These are phyloP conservation scores for Megastigmus dorsalis DNA, from an alignment of 2,888 invertebrate species.

Conservation along the genomic window DNA sequence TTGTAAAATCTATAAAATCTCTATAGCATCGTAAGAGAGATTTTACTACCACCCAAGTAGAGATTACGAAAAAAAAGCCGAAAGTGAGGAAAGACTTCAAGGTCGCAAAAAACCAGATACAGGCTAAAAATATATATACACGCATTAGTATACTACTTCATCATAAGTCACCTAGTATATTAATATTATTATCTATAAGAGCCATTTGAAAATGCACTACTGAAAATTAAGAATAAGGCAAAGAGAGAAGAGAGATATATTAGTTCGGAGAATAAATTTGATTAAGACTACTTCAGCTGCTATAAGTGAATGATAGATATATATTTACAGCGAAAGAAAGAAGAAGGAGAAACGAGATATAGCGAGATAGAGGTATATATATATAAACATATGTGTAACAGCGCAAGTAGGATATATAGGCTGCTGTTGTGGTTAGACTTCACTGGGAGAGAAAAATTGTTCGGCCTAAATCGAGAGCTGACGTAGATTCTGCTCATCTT, in stretches of 20 bases:
- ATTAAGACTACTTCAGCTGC: conserved; percentile 9
- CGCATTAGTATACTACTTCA: too few relatives aligned
- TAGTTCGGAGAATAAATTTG: conserved; percentile 16
- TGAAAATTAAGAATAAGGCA: conserved; percentile 21
- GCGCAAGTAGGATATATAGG: not conserved
- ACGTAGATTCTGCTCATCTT: conserved; percentile 9
- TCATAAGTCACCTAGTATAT: too few relatives aligned
- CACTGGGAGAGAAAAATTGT: conserved; percentile 19
- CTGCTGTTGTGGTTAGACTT: not conserved
- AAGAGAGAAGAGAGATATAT: too few relatives aligned
- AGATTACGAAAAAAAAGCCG: conserved; percentile 4
- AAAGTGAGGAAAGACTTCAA: conserved; percentile 7
- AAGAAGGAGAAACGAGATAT: not conserved
- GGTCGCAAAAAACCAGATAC: not conserved
- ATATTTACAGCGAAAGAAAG: not conserved
- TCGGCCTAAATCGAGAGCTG: conserved; percentile 36
- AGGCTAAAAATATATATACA: not conserved
- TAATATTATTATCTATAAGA: too few relatives aligned
- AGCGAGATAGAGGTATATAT: not conserved
- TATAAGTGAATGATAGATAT: conserved; percentile 15
- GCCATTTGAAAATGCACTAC: conserved; percentile 10
- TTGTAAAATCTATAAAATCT: too few relatives aligned
- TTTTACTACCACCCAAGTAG: not conserved
- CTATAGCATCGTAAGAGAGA: too few relatives aligned
- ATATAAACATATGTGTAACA: not conserved